phyloP scores from a whole-genome alignment of 2,113 vertebrate species.

The Calidris pygmaea region DNA sequence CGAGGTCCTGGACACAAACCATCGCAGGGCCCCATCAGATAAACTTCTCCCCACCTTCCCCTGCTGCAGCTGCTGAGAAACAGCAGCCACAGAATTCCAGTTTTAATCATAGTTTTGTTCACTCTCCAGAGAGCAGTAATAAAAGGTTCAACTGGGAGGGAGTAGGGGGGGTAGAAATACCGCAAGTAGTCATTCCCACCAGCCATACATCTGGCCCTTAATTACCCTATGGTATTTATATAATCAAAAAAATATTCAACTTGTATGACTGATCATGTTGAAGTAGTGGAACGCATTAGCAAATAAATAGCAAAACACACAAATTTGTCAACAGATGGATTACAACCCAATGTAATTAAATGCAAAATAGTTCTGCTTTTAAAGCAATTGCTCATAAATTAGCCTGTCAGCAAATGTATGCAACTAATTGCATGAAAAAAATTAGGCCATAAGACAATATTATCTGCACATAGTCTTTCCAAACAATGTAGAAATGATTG shows the following conservation, averaged over 20 bases:
- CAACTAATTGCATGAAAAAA: conserved; percentile 71
- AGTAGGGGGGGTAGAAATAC: neutral
- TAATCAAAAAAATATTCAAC: conserved; percentile 65
- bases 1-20: neutral
- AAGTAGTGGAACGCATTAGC: conserved; percentile 56
- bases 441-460: conserved; percentile 54
- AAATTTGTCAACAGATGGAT: conserved; percentile 75
- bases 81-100: conserved; percentile 1
- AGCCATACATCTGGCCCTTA: conserved; percentile 65
- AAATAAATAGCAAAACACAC: conserved; percentile 72
- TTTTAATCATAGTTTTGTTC: conserved; percentile 49
- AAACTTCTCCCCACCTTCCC: neutral
- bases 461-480: conserved; percentile 62
- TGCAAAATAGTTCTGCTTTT: conserved; percentile 72
- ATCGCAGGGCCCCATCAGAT: rapidly evolving
- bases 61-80: neutral
- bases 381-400: conserved; percentile 73
- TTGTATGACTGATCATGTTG: conserved; percentile 59
- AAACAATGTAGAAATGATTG: conserved; percentile 65
- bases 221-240: conserved; percentile 66
- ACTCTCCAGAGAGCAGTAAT: conserved; percentile 16
- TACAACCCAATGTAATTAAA: conserved; percentile 71
- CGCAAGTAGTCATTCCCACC: neutral
- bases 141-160: conserved; percentile 1
- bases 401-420: conserved; percentile 71